Evolutionary conservation across 2,888 invertebrate genomes (phyloP), one percentile per base, ranked within the genome.

Genomic region (Griposia aprilina): DNA sequence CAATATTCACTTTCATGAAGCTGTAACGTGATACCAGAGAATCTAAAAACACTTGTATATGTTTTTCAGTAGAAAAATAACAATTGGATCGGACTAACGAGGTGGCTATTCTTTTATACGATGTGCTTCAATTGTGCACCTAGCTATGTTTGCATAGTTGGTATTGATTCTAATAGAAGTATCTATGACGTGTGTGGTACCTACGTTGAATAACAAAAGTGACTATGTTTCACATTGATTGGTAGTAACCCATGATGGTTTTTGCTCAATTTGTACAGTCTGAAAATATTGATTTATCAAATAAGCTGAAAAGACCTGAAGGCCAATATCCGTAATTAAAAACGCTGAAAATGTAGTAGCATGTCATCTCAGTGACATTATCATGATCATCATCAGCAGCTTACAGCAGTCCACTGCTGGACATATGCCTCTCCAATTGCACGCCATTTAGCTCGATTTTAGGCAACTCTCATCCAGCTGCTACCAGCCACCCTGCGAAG

Each of bases 21-120:
- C n/a, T 17, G 10, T 45, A 10, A 45, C 45, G 45, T 45, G 10
- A 10, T 45, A 67, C 4, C 1, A 66, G 48, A 67, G 26, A 26
- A 66, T 26, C n/a, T 2, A 20, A 48, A 66, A 20, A 11, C 26
- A 67, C 48, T 11, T 10, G 17, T 36, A 36, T 67, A 36, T 57
- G 30, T n/a, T 50, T 23, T 50, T 66, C 57, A 52, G 26, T 23
- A 20, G 48, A 17, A 26, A 30, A 57, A 41, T 23, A 66, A 75
- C 65, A 75, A 76, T 30, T 50, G 76, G 59, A 74, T 59, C 15
- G 23, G 20, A 66, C n/a, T 59, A 76, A 65, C 63, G 74, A 74
- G 36, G 20, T 55, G 11, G 1, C 10, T 68, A 13, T 55, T 73
- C 52, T 52, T 52, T 57, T 36, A 36, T 15, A 11, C 0, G 6